Conservation (phyloP, 2,888 invertebrate genomes). For the Dexiosoma caninum region DNA sequence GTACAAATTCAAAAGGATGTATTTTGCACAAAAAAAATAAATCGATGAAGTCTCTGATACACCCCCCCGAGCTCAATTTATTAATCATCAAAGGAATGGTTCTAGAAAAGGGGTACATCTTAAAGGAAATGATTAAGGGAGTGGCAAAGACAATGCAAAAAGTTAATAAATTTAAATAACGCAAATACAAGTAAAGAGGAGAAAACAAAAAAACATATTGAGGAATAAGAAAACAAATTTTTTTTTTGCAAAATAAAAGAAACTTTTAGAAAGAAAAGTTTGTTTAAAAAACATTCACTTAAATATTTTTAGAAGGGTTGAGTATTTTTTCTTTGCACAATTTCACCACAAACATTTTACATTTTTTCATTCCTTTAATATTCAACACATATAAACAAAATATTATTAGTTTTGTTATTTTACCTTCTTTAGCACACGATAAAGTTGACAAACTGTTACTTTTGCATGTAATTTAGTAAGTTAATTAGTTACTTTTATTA, state of each 20-base stretch:
- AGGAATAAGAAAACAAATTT: constrained; percentile 18
- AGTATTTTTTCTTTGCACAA: constrained; percentile 6
- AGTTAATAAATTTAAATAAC: constrained; percentile 25
- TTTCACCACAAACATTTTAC: constrained; percentile 36
- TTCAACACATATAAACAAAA: constrained; percentile 9
- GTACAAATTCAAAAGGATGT: neutral
- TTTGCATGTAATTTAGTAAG: constrained; percentile 35
- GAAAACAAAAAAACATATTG: neutral
- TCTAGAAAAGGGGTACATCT: neutral
- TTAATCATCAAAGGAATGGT: constrained; percentile 5
- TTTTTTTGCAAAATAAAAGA: neutral
- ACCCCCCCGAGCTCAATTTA: too few relatives aligned
- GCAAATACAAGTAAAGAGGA: constrained; percentile 16
- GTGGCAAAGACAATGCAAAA: constrained; percentile 56
- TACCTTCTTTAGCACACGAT: constrained; percentile 52
- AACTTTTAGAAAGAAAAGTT: neutral
- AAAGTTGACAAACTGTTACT: constrained; percentile 49
- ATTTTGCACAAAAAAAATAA: constrained; percentile 21
- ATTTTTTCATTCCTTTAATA: constrained; percentile 4
- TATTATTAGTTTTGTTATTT: constrained; percentile 37
- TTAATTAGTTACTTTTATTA: constrained; percentile 17
- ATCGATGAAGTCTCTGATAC: constrained; percentile 37
- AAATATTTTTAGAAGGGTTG: neutral
- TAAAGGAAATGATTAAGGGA: constrained; percentile 35
- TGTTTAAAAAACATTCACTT: too few relatives aligned